Evolutionary conservation across 1,140 invertebrate genomes (phyloP).

Genomic region (Nixonia krombeini): DNA sequence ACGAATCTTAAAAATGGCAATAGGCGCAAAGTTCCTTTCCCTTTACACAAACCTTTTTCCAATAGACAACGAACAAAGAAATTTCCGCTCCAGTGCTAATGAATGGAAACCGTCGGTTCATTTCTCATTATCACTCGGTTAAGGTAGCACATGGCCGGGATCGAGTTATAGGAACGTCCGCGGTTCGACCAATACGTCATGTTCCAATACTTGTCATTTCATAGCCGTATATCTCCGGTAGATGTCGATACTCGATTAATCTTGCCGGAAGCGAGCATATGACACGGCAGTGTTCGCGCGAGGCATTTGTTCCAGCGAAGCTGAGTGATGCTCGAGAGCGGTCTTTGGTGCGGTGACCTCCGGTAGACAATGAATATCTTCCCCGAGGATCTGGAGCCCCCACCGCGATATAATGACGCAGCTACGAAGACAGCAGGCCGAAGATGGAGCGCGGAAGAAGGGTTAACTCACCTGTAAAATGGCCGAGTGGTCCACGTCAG

Average conservation of each 20-base stretch:
- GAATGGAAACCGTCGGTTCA: too few species aligned
- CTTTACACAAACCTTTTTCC: too few species aligned
- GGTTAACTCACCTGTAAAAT: conserved; percentile 40
- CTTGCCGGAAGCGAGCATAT: conserved; percentile 25
- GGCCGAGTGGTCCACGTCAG: conserved; percentile 24
- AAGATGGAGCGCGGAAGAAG: conserved; percentile 12
- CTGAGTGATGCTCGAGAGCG: conserved; percentile 21
- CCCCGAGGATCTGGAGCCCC: conserved; percentile 26
- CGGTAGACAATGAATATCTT: conserved; percentile 32
- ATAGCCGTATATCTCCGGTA: conserved; percentile 7
- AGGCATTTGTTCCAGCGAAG: conserved; percentile 24
- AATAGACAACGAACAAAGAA: too few species aligned
- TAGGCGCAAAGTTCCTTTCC: too few species aligned
- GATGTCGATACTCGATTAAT: conserved; percentile 9
- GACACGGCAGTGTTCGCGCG: conserved; percentile 18
- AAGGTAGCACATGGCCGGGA: conserved; percentile 11
- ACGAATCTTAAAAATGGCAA: too few species aligned
- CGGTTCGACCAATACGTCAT: conserved; percentile 17
- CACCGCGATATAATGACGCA: conserved; percentile 35
- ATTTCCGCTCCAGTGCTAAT: too few species aligned
- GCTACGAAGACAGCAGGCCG: conserved; percentile 29
- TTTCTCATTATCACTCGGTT: not conserved
- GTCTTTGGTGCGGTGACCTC: conserved; percentile 36
- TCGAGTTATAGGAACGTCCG: conserved; percentile 12
- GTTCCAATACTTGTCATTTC: conserved; percentile 31